Conservation (phyloP, 35 echinoderm and acorn worm genomes). For the Lytechinus pictus region DNA sequence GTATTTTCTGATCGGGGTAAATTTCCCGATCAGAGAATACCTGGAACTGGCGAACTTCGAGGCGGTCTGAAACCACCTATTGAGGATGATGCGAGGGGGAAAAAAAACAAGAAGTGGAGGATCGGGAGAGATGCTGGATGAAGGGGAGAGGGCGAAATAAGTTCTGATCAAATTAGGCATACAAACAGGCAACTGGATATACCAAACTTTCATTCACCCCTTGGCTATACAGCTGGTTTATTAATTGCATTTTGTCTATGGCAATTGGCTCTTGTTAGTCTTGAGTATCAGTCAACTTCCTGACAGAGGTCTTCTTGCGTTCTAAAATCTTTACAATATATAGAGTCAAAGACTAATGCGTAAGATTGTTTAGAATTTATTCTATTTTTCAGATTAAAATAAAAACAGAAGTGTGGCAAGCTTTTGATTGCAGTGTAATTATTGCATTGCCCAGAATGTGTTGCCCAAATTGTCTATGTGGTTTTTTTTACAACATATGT, state of each 20-base stretch:
- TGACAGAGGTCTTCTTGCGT: neutral
- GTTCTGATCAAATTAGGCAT: slow-evolving; percentile 18
- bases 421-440: neutral
- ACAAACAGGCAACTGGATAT: slow-evolving; percentile 18
- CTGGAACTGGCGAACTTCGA: too few species aligned
- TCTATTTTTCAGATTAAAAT: neutral
- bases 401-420: neutral
- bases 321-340: neutral
- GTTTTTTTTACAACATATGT: too few species aligned
- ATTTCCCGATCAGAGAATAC: too few species aligned
- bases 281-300: neutral
- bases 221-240: slow-evolving; percentile 9
- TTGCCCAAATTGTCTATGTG: too few species aligned
- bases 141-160: neutral
- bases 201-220: slow-evolving; percentile 1
- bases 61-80: too few species aligned
- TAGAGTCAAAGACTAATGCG: neutral
- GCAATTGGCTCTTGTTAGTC: neutral
- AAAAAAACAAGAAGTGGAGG: neutral
- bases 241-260: slow-evolving; percentile 20
- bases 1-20: too few species aligned
- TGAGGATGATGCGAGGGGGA: neutral
- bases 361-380: neutral
- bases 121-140: neutral
- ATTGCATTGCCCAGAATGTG: too few species aligned